A percentile compares a stretch with the other conserved stretches of the same genome.
phyloP scores from a whole-genome alignment of 2,888 invertebrate genomes.

The Malthinus seriepunctatus region DNA sequence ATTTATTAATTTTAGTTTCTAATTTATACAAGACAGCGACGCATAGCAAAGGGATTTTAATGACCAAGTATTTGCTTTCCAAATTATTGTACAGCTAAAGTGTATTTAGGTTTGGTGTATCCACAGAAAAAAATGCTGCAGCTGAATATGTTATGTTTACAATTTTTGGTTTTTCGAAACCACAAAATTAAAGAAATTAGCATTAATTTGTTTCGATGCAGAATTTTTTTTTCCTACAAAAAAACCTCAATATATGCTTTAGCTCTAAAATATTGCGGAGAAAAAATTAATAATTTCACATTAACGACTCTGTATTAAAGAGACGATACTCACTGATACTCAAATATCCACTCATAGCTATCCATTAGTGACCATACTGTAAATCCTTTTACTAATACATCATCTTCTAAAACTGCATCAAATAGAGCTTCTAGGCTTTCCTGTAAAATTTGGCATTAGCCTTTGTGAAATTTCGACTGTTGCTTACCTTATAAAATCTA shows the following conservation, averaged over 20 bases:
- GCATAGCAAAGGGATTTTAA: too few species aligned
- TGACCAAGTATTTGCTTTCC: conserved; percentile 53
- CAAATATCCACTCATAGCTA: conserved; percentile 44
- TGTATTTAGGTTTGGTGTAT: neutral
- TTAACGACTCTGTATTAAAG: too few species aligned
- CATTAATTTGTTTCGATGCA: conserved; percentile 49
- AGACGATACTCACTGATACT: conserved; percentile 40
- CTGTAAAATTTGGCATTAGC: neutral
- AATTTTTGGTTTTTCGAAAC: conserved; percentile 20
- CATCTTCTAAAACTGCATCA: conserved; percentile 38
- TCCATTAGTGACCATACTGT: conserved; percentile 46
- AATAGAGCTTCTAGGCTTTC: conserved; percentile 36
- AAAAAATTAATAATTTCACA: too few species aligned
- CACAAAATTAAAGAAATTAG: conserved; percentile 51
- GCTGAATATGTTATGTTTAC: too few species aligned
- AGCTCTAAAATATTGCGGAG: neutral
- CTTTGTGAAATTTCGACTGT: neutral
- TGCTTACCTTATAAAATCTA: conserved; percentile 40
- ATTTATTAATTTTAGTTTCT: conserved; percentile 65
- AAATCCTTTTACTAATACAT: conserved; percentile 40
- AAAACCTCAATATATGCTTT: conserved; percentile 56
- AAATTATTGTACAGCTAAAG: too few species aligned
- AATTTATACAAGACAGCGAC: too few species aligned
- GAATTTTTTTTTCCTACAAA: conserved; percentile 58
- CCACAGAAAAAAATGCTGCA: neutral